Conservation (phyloP, 2,113 vertebrate genomes). For the Corythoichthys haematopterus region DNA sequence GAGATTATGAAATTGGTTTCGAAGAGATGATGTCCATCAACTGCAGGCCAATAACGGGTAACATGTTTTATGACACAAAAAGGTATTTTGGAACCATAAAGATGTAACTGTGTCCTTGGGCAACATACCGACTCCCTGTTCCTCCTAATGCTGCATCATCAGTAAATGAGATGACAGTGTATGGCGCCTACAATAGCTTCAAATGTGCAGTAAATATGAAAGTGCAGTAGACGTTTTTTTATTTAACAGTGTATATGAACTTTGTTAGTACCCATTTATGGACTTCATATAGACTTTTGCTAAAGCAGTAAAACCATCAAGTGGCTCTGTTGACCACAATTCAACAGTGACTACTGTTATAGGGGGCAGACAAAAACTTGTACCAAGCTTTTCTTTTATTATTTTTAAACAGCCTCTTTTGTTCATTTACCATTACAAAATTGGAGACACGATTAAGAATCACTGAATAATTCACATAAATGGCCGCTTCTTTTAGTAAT, state of each 20-base stretch:
- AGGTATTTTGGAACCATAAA: too few relatives aligned
- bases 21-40: too few relatives aligned
- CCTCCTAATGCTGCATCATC: too few relatives aligned
- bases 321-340: not conserved
- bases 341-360: not conserved
- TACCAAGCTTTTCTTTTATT: not conserved
- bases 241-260: too few relatives aligned
- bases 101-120: too few relatives aligned
- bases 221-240: too few relatives aligned
- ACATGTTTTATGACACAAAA: too few relatives aligned
- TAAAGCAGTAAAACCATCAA: not conserved
- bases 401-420: not conserved
- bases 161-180: too few relatives aligned
- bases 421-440: conserved; percentile 33
- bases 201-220: too few relatives aligned
- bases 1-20: too few relatives aligned
- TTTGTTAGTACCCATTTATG: not conserved
- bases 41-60: too few relatives aligned
- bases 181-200: not conserved
- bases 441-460: conserved; percentile 35
- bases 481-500: conserved; percentile 44
- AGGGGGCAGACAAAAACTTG: not conserved
- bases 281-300: not conserved
- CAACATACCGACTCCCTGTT: too few relatives aligned
- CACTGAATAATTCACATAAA: conserved; percentile 55